Evolutionary conservation across 2,797 vertebrate species (phyloP), one percentile per base, ranked within the genome.

Genomic region (Acomys russatus): DNA sequence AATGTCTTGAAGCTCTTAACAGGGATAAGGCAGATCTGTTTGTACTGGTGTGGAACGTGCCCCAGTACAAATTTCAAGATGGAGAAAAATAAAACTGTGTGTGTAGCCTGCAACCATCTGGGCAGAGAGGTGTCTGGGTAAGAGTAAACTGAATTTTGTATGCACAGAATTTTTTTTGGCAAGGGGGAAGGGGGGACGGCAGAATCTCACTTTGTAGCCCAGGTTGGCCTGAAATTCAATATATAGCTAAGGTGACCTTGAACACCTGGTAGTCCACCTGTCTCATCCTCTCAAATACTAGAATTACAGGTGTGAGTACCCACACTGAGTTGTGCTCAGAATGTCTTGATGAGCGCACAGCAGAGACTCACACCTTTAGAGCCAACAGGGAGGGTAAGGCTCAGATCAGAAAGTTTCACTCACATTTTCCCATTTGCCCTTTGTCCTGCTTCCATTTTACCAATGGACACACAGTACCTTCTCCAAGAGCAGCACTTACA

Each of bases 401-500:
- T 89, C 80, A 83, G 74, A 84, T 74, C 4, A 25, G 51, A 91
- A 70, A 71, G 20, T 0, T 49, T 4, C 33, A 9, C 28, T 95
- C 35, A 73, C 38, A 28, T 91, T 71, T 88, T 20, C 83, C 28
- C n/a, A 14, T 44, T 20, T 28, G 10, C n/a, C n/a, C 63, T 94
- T 88, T 49, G 6, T 25, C 54, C 18, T 56, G 1, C 30, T n/a
- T 95, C 9, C 35, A 38, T 64, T 83, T 87, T 59, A 71, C 63
- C 51, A 70, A n/a, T 25, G 44, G 10, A 56, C 3, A 14, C 54
- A 90, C 61, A 30, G 33, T 71, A 54, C 14, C 51, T 82, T 89
- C 79, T 89, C 54, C 56, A 83, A 84, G 30, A 88, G 85, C 80
- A 30, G 28, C 49, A 56, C 66, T 93, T 84, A 91, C 82, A 87